Base-by-base conservation (phyloP, 2,113 vertebrate genomes). In the Xenopus borealis region DNA sequence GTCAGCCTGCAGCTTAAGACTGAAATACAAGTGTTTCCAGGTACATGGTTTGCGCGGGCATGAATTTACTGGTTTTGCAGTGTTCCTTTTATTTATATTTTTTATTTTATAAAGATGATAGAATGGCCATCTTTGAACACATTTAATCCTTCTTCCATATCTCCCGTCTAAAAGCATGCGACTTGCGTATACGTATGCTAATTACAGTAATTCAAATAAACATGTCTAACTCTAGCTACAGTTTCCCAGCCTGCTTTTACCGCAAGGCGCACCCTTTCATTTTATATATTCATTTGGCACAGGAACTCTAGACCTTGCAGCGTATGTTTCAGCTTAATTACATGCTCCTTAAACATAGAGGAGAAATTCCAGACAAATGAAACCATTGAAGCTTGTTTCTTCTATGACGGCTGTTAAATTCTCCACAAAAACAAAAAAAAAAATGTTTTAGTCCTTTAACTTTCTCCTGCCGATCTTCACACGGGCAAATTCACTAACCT, bases 1-100 rank as follows among this genome's bases (percentile, higher is more conserved):
- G 74, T 77, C 6, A 70, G 74, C n/a, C 27, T 77, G 74, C 74
- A 77, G 67, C 74, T 70, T 27, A 77, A 77, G 23, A 57, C 67
- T 7, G 66, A 64, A 12, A 0, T 27, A 6, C 59, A 77, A 27
- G 12, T 64, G 6, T 65, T 63, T 62, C 66, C 66, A 77, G 74
- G 74, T 77, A 77, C 53, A 10, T 12, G 11, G 9, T 11, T 50
- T 50, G 47, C 47, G 1, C 11, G 4, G 12, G 47, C 47, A 50
- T 50, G 13, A 3, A 50, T 50, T 50, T 50, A 50, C 12, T 13
- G 3, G 7, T 50, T 16, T 9, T 16, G 3, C 47, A 13, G 47
- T 50, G 5, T 13, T 16, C 46, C 9, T 47, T 47, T 9, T 47
- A 47, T 40, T n/a, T n/a, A n/a, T n/a, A n/a, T n/a, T n/a, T n/a